Evolutionary conservation across 2,797 vertebrate species (phyloP).

Genomic region (Gymnopithys bicolor): DNA sequence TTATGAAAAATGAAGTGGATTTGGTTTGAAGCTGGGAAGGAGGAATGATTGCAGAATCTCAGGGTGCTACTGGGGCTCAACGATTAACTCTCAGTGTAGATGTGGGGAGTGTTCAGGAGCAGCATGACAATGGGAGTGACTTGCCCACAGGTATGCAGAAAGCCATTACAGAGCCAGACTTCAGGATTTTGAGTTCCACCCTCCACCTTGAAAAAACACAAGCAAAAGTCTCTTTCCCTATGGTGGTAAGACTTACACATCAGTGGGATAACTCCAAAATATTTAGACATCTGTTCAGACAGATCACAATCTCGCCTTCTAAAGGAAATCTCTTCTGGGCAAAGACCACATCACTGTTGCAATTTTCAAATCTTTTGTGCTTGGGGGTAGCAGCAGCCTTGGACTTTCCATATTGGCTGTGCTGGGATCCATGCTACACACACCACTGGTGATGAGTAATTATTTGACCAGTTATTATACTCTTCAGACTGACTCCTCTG

Average conservation of each 20-base stretch:
- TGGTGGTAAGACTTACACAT: not conserved
- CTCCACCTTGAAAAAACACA: not conserved
- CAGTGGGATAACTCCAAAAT: not conserved
- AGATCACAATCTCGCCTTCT: not conserved
- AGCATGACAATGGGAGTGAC: not conserved
- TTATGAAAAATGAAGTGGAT: not conserved
- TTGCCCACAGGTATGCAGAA: not conserved
- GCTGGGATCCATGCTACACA: rapidly evolving
- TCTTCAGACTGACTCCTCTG: not conserved
- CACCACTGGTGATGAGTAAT: not conserved
- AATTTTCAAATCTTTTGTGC: not conserved
- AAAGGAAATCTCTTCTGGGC: not conserved
- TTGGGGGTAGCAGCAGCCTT: not conserved
- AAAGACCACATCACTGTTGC: rapidly evolving
- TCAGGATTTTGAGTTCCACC: not conserved
- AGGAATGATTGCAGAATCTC: not conserved
- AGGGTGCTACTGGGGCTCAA: not conserved
- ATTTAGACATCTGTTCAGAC: not conserved
- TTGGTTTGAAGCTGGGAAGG: not conserved
- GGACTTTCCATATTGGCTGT: not conserved
- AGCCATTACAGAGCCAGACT: not conserved
- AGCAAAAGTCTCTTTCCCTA: not conserved
- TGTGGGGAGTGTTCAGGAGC: not conserved
- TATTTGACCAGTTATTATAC: not conserved
- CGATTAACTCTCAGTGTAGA: not conserved